phyloP scores from a whole-genome alignment of 2,113 vertebrate genomes.

The Oncorhynchus kisutch region DNA sequence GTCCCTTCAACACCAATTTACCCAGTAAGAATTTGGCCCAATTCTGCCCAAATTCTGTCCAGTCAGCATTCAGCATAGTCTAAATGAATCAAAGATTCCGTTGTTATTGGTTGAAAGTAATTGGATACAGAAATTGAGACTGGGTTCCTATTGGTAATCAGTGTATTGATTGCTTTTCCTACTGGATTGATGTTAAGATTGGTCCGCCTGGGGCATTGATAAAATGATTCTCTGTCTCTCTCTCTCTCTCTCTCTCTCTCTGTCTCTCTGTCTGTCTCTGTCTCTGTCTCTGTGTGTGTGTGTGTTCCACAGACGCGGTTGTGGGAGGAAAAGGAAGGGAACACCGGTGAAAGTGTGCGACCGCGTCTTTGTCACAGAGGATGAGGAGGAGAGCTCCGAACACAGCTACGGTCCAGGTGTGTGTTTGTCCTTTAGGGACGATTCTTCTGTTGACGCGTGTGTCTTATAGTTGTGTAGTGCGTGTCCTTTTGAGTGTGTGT shows the following conservation, averaged over 20 bases:
- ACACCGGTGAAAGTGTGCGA: conserved; percentile 72
- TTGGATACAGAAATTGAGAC: conserved; percentile 18
- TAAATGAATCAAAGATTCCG: neutral
- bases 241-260: too few species aligned
- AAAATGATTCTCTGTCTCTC: conserved; percentile 28
- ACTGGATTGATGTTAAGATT: conserved; percentile 60
- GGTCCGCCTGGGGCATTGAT: conserved; percentile 48
- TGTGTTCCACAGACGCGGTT: conserved; percentile 69
- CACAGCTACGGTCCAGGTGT: conserved; percentile 69
- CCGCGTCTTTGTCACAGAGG: conserved; percentile 69
- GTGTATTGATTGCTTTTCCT: conserved; percentile 56
- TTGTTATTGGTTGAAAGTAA: neutral
- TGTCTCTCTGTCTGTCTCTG: too few species aligned
- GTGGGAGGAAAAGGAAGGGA: conserved; percentile 79
- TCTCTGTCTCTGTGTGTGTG: neutral
- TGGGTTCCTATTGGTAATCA: conserved; percentile 45
- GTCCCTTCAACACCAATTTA: too few species aligned
- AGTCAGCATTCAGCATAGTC: neutral
- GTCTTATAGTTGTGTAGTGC: neutral
- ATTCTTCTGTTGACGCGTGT: conserved; percentile 12
- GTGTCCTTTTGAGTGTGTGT: too few species aligned
- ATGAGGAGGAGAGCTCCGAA: conserved; percentile 73
- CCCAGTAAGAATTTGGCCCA: too few species aligned
- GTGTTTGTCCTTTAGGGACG: conserved; percentile 31
- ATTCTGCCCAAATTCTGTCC: too few species aligned